These are phyloP conservation scores for Flexamia atlantica DNA, from an alignment of 2,888 invertebrate species.

Conservation along the genomic window DNA sequence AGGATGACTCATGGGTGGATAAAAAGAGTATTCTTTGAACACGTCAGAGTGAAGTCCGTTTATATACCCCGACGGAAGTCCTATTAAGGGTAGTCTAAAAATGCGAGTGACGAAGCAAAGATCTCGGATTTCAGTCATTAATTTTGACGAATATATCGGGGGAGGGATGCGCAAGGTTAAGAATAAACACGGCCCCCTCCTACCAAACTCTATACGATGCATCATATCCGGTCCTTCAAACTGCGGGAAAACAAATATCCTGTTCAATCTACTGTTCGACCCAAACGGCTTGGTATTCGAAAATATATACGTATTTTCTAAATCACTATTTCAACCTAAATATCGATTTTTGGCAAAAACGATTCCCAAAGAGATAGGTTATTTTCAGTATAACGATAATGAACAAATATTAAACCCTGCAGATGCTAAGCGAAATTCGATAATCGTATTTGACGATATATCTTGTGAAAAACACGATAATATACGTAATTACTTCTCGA, in stretches of 20 bases:
- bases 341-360: neutral
- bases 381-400: constrained; percentile 49
- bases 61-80: neutral
- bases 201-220: neutral
- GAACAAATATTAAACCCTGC: neutral
- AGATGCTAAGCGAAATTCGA: constrained; percentile 23
- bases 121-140: too few relatives aligned
- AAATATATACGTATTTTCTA: constrained; percentile 53
- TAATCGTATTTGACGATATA: constrained; percentile 51
- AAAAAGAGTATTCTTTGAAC: constrained; percentile 22
- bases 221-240: neutral
- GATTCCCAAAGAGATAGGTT: constrained; percentile 1
- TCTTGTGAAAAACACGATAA: constrained; percentile 51
- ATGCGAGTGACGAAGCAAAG: neutral
- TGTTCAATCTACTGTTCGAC: neutral
- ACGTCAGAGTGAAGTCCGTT: neutral
- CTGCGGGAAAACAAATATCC: neutral
- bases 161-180: too few relatives aligned
- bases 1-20: too few relatives aligned
- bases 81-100: neutral
- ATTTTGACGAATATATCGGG: neutral
- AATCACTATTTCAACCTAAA: constrained; percentile 51
- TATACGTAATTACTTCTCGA: constrained; percentile 51
- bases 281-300: constrained; percentile 48
- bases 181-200: neutral